Percentiles rank a stretch among this genome's conserved stretches.
phyloP scores from a whole-genome alignment of 1,140 invertebrate species.

The Matsumurasca onukii region DNA sequence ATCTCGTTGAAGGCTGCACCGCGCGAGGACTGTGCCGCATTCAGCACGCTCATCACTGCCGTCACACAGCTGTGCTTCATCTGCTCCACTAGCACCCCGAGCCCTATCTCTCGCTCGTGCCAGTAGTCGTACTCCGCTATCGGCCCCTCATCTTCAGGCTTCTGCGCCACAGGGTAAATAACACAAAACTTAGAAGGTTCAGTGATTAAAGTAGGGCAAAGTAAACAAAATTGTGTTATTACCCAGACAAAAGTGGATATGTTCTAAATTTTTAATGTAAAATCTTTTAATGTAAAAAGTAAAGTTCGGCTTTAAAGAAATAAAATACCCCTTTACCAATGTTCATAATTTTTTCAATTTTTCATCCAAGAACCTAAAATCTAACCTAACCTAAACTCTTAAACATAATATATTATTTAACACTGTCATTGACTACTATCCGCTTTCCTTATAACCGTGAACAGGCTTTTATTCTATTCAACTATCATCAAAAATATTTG shows the following conservation, averaged over 20 bases:
- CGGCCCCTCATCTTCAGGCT: conserved; percentile 67
- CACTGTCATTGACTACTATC: no score
- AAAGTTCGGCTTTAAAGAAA: no score
- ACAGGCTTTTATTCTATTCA: no score
- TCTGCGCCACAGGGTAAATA: conserved; percentile 34
- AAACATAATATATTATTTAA: no score
- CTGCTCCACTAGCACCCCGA: conserved; percentile 78
- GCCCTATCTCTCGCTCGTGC: conserved; percentile 71
- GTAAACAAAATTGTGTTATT: background rate
- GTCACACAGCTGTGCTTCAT: conserved; percentile 68
- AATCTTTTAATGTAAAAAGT: no score
- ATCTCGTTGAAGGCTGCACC: conserved; percentile 54
- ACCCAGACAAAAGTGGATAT: conserved; percentile 3
- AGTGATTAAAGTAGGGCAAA: background rate
- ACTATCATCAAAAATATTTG: no score
- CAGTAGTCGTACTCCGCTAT: conserved; percentile 82
- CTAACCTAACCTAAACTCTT: no score
- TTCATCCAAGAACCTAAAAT: no score
- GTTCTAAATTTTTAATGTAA: conserved; percentile 15
- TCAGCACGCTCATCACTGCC: conserved; percentile 60
- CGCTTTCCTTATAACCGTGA: no score
- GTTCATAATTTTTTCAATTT: no score
- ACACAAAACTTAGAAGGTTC: background rate
- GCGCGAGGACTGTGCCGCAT: conserved; percentile 52
- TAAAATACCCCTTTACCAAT: no score